Evolutionary conservation across 2,113 vertebrate genomes (phyloP), one percentile per base, ranked within the genome.

Genomic region (Leptodactylus fuscus): DNA sequence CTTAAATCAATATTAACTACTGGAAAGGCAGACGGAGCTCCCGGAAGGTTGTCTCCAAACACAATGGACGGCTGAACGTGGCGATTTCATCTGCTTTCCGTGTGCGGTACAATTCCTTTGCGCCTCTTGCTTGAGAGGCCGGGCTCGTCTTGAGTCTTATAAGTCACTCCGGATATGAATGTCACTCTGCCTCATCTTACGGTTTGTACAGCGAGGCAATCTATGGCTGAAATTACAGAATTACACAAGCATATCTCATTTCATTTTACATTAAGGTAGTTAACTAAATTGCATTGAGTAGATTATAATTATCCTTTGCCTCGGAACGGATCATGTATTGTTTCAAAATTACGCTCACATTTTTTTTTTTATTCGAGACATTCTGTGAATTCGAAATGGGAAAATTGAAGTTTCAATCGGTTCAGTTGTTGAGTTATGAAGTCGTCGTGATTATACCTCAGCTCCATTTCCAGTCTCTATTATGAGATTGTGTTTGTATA

Each of bases 181-280:
- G 58, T 78, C 73, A 38, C 44, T 29, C 18, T 1, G 69, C 11
- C 53, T 24, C 48, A 80, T 80, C 77, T 3, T 62, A 62, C 53
- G 24, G 44, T 70, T 82, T 82, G 83, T 67, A 65, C 60, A 78
- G 74, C 81, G 5, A 29, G 55, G 65, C 81, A 51, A 51, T 81
- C 78, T 81, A 60, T 70, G 81, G 67, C 44, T 51, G 67, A 36
- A 58, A 82, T 82, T 49, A 82, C 89, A 89, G 91, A 93, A 94
- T 92, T 91, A 92, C 91, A 93, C 92, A 88, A 91, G 90, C 92
- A 91, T 87, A 91, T 91, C 90, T 92, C 89, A 91, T 92, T 93
- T 91, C 89, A 92, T 92, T 91, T 88, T 87, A 90, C 90, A 89
- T 94, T 92, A 92, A 92, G 93, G 88, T 87, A 89, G 86, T 89